A percentile compares a stretch with the other conserved stretches of the same genome.
These are phyloP conservation scores for Choloepus didactylus DNA, from an alignment of 2,797 vertebrate species.

Conservation along the genomic window DNA sequence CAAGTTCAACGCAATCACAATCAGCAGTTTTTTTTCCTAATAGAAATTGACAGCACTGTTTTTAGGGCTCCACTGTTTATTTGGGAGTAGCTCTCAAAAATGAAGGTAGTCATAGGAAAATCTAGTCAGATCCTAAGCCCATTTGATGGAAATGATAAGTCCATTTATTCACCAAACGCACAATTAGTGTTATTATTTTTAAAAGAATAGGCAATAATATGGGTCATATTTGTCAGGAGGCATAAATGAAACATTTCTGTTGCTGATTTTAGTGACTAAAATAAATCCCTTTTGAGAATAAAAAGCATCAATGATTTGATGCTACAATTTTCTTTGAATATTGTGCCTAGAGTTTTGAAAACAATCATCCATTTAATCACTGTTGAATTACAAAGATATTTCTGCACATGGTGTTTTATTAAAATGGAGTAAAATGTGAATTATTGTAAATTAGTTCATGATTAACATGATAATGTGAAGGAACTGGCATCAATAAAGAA, in stretches of 20 bases:
- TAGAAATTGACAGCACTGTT: background rate
- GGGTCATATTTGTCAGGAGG: background rate
- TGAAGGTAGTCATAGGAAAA: background rate
- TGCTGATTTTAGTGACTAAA: slow-evolving; percentile 6
- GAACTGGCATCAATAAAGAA: background rate
- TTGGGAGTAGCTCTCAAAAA: background rate
- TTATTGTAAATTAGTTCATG: slow-evolving; percentile 50
- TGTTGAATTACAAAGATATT: slow-evolving; percentile 40
- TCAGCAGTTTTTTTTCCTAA: too few relatives aligned
- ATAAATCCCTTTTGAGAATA: background rate
- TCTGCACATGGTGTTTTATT: background rate
- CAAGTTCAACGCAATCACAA: too few relatives aligned
- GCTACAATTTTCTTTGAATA: slow-evolving; percentile 36
- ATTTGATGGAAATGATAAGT: background rate
- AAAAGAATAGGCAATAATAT: background rate
- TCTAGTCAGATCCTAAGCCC: background rate
- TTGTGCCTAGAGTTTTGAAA: slow-evolving; percentile 33
- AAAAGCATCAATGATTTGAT: background rate
- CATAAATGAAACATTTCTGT: background rate
- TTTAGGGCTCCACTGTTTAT: background rate
- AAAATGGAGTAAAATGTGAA: slow-evolving; percentile 56
- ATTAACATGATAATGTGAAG: slow-evolving; percentile 35
- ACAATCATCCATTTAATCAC: slow-evolving; percentile 59
- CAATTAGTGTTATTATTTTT: background rate
- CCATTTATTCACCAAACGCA: background rate